Evolutionary conservation across 1,140 invertebrate genomes (phyloP), one percentile per base, ranked within the genome.

Genomic region (Ostrea denselamellosa): DNA sequence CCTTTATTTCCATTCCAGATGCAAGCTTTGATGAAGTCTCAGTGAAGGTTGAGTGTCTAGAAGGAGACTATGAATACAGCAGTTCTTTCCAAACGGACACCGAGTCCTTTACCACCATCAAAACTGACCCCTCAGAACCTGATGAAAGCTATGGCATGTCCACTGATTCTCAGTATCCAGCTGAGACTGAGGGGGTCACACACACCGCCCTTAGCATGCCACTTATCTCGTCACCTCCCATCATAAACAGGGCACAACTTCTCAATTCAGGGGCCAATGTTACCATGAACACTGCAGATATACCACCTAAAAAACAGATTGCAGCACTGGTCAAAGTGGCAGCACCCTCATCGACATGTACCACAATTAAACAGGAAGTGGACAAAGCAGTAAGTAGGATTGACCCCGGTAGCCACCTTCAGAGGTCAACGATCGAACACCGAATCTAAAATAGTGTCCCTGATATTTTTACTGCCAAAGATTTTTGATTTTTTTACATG

Each of bases 261-360:
- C n/a, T 71, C 65, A 71, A 71, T 71, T n/a, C 19, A 28, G 65
- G 65, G 25, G 22, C 22, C 25, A 77, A 77, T 77, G 22, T 14
- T 77, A 14, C 25, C 25, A 77, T 12, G 22, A 77, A 25, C 14
- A 17, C 68, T 10, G 68, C 68, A 28, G 25, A 62, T 62, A 25
- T 34, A 28, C 68, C 68, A 5, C 8, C 22, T 25, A 77, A 77
- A 52, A 83, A 83, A 53, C 82, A 83, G 17, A 54, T 54, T 52
- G 44, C 82, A 83, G 44, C 82, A n/a, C 52, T 83, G 34, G 82
- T 83, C 28, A 85, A 85, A 28, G 54, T 85, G 12, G 83, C 51
- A 52, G 83, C 83, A 19, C 83, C 83, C n/a, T 8, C 28, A 17
- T 52, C 52, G 8, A 58, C 28, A 10, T 14, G 28, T 44, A 85